A percentile compares a stretch with the other conserved stretches of the same genome.
These are phyloP conservation scores for Chymomyza caudatula DNA, from an alignment of 2,888 invertebrate genomes.

Conservation along the genomic window DNA sequence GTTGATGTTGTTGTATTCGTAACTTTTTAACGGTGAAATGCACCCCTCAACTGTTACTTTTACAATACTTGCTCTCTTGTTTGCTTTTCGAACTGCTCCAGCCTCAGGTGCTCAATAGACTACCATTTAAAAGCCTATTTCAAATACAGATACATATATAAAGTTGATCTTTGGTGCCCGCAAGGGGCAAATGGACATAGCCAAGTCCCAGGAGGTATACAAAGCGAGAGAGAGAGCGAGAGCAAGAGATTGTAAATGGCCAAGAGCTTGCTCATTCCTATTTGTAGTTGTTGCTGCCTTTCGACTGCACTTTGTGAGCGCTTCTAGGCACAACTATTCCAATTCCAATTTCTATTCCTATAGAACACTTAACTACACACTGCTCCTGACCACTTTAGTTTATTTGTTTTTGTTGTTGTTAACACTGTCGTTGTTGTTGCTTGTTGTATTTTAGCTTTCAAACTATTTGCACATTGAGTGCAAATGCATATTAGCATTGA, in stretches of 20 bases:
- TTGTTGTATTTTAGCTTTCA: constrained; percentile 54
- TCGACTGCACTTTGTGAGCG: not conserved
- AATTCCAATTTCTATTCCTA: not conserved
- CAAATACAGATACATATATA: not conserved
- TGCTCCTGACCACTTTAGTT: not conserved
- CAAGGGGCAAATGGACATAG: not conserved
- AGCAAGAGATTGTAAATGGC: not conserved
- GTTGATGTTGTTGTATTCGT: too few species aligned
- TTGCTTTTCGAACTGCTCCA: not conserved
- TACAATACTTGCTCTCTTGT: too few species aligned
- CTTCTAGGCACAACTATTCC: not conserved
- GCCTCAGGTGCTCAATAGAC: not conserved
- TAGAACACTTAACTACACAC: not conserved
- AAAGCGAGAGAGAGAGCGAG: too few species aligned
- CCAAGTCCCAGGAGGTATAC: not conserved
- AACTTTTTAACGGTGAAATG: too few species aligned
- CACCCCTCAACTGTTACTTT: too few species aligned
- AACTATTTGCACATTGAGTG: constrained; percentile 73
- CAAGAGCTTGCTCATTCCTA: not conserved
- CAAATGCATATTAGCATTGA: constrained; percentile 67
- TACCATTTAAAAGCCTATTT: not conserved
- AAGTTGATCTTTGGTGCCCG: not conserved
- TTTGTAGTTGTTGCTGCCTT: not conserved
- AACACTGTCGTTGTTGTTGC: too few species aligned
- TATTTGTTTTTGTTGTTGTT: not conserved